Conservation (phyloP, 2,797 vertebrate species). For the Phrynocephalus forsythii region DNA sequence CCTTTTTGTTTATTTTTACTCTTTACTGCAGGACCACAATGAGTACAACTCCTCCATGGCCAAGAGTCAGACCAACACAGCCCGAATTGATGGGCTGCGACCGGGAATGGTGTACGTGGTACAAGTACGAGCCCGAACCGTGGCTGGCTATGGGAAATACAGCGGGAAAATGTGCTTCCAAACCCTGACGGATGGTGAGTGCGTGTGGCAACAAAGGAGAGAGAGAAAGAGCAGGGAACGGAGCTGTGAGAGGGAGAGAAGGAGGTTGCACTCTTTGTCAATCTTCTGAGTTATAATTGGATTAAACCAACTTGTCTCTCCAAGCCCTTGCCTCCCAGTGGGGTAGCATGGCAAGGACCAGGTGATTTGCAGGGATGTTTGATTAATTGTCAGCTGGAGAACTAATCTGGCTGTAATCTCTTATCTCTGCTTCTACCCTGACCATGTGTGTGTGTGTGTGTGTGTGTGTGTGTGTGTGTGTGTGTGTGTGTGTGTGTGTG, state of each 20-base stretch:
- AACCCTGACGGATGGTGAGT: conserved; percentile 95
- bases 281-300: not conserved
- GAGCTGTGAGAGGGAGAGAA: conserved; percentile 29
- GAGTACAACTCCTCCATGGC: conserved; percentile 95
- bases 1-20: not conserved
- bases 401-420: conserved; percentile 37
- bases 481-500: not conserved
- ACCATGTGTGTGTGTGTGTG: not conserved
- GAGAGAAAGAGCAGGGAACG: rapidly evolving
- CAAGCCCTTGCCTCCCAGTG: not conserved
- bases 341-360: not conserved
- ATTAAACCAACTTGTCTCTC: not conserved
- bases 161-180: conserved; percentile 99
- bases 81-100: conserved; percentile 89
- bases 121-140: conserved; percentile 94
- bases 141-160: conserved; percentile 97
- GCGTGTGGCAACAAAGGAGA: conserved; percentile 68
- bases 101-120: conserved; percentile 94
- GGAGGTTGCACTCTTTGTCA: not conserved
- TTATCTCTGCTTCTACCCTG: not conserved
- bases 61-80: conserved; percentile 94
- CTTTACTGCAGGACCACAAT: conserved; percentile 87
- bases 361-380: not conserved
- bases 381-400: conserved; percentile 21
- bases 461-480: not conserved